phyloP scores from a whole-genome alignment of 2,888 invertebrate genomes.

The Eristalis tenax region DNA sequence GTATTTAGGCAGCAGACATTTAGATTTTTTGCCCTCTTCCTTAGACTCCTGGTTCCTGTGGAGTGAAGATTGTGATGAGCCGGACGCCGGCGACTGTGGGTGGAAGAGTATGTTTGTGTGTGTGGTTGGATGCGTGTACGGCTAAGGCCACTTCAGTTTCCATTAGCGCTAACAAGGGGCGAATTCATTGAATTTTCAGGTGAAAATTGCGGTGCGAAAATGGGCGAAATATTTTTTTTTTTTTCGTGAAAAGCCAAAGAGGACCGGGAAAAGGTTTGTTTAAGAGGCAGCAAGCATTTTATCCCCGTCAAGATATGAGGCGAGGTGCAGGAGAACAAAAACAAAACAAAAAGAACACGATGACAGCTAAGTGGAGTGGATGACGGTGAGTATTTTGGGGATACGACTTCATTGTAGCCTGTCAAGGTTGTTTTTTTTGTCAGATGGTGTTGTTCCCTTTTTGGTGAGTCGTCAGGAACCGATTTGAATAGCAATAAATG shows the following conservation, averaged over 20 bases:
- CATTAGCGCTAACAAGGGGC: conserved; percentile 64
- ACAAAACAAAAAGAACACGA: conserved; percentile 22
- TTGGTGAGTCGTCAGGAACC: neutral
- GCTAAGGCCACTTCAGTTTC: conserved; percentile 57
- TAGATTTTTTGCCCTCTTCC: neutral
- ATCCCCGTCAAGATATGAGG: neutral
- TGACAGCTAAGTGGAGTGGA: conserved; percentile 48
- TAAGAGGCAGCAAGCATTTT: conserved; percentile 1
- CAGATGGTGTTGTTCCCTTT: conserved; percentile 5
- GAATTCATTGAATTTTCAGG: conserved; percentile 57
- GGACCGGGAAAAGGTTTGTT: conserved; percentile 23
- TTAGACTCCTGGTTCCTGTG: neutral
- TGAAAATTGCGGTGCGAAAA: conserved; percentile 56
- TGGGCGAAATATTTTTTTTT: conserved; percentile 25
- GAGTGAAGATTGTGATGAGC: conserved; percentile 20
- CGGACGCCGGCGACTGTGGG: neutral
- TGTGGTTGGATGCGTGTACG: conserved; percentile 19
- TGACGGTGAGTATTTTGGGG: conserved; percentile 34
- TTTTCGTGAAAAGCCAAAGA: conserved; percentile 4
- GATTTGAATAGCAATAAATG: conserved; percentile 40
- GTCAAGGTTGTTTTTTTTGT: neutral
- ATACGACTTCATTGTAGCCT: conserved; percentile 17
- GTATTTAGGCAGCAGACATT: conserved; percentile 47
- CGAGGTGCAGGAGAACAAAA: neutral
- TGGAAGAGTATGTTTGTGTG: conserved; percentile 13